Evolutionary conservation across 2,797 vertebrate species (phyloP), one percentile per base, ranked within the genome.

Genomic region (Danio albolineatus): DNA sequence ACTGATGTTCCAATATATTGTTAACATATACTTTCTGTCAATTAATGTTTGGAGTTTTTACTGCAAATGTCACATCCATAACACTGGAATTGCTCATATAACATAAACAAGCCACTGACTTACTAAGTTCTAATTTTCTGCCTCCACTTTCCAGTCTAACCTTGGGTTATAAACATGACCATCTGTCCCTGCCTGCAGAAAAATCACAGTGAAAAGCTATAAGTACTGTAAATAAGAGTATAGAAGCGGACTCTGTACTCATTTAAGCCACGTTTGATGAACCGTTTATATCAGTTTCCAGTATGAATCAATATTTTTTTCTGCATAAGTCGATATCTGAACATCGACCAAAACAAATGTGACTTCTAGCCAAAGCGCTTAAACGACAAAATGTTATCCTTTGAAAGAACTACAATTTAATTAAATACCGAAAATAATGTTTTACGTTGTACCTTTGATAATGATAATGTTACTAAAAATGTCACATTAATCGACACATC

Each of bases 191-290:
- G 85, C 81, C 81, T 59, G 80, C 17, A 56, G 43, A 51, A 71
- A n/a, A 72, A 75, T 62, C 46, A 64, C 53, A n/a, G 44, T 21
- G 19, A 39, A 75, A 10, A 61, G 84, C 86, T 85, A 87, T 90
- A 92, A 90, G 90, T 73, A 38, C 6, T 43, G 48, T 60, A 79
- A 87, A 90, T 90, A 88, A 86, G 89, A 86, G 73, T 65, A 14
- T 14, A 39, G 17, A 71, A 12, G 54, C 87, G 89, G 84, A 89
- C 88, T 89, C 86, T 84, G 88, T 64, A 86, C 62, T 82, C 61
- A 75, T 13, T 53, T 70, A 53, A 13, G 61, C 61, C 61, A 86
- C 76, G 62, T 78, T 76, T 28, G 10, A 67, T 43, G 10, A 49
- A 73, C 10, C 8, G 7, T 62, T 12, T 70, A 46, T 44, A 57